Conservation (phyloP, 2,888 invertebrate genomes). For the Caenorhabditis panamensis region DNA sequence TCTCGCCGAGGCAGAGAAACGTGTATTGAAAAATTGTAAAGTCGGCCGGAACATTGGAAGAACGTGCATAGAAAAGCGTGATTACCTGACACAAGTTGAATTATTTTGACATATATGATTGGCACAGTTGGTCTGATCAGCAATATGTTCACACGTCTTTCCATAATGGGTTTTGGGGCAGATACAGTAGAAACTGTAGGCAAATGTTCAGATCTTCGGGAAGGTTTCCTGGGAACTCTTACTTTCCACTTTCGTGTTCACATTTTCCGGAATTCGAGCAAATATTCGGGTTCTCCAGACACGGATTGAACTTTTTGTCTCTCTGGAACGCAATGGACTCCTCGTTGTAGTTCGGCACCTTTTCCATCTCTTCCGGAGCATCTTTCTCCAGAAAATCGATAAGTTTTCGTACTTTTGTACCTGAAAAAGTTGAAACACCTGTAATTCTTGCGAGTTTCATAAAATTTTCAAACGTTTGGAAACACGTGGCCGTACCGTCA, state of each 20-base stretch:
- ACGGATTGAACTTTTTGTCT: slow-evolving; percentile 64
- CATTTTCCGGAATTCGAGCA: slow-evolving; percentile 64
- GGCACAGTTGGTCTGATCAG: slow-evolving; percentile 63
- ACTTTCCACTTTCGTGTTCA: slow-evolving; percentile 59
- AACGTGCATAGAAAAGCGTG: not conserved
- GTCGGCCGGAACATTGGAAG: too few species aligned
- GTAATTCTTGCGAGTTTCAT: not conserved
- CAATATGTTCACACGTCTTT: slow-evolving; percentile 65
- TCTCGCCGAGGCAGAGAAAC: not conserved
- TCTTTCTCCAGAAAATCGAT: slow-evolving; percentile 57
- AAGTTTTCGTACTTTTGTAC: slow-evolving; percentile 45
- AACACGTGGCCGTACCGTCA: not conserved
- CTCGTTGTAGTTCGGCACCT: slow-evolving; percentile 53
- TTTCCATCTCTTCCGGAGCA: slow-evolving; percentile 38
- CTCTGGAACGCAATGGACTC: slow-evolving; percentile 42
- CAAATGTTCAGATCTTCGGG: not conserved
- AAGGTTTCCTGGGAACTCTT: not conserved
- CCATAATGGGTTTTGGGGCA: slow-evolving; percentile 67
- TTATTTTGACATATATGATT: slow-evolving; percentile 59
- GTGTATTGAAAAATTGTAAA: too few species aligned
- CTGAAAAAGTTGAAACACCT: not conserved
- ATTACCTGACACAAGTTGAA: slow-evolving; percentile 66
- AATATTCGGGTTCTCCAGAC: slow-evolving; percentile 52
- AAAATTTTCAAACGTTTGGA: not conserved
- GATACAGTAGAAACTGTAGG: slow-evolving; percentile 62